Evolutionary conservation across 2,113 vertebrate genomes (phyloP).

Genomic region (Thalassarche chlororhynchos): DNA sequence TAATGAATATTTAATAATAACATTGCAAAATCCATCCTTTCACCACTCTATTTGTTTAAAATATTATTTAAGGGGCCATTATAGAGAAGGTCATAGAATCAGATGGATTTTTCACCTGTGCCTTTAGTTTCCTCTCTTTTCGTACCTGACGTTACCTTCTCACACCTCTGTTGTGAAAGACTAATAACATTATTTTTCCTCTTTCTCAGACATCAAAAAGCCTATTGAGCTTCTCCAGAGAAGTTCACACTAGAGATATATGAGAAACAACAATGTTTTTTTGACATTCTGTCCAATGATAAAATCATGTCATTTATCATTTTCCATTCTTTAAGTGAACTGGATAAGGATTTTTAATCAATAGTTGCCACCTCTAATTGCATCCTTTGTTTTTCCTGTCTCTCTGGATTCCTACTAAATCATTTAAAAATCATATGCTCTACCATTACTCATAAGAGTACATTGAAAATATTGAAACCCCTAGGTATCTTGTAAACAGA

Average conservation of each 20-base stretch:
- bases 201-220: background rate
- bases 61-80: background rate
- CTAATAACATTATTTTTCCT: background rate
- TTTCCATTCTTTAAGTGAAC: constrained; percentile 10
- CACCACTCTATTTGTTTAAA: background rate
- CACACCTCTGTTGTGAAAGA: background rate
- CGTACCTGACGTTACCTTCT: fast-evolving
- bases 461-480: background rate
- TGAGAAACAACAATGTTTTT: background rate
- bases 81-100: background rate
- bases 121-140: background rate
- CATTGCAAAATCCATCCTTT: background rate
- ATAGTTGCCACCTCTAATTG: constrained; percentile 52
- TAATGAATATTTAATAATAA: background rate
- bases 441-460: background rate
- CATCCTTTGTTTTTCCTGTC: constrained; percentile 27
- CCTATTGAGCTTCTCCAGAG: background rate
- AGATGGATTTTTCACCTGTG: background rate
- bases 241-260: background rate
- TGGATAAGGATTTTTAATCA: constrained; percentile 22
- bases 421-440: constrained; percentile 39
- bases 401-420: constrained; percentile 47
- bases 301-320: constrained; percentile 23
- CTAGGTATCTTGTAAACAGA: background rate
- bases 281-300: constrained; percentile 9